Evolutionary conservation across 2,888 invertebrate species (phyloP).

Genomic region (Drosophila multiciliata): DNA sequence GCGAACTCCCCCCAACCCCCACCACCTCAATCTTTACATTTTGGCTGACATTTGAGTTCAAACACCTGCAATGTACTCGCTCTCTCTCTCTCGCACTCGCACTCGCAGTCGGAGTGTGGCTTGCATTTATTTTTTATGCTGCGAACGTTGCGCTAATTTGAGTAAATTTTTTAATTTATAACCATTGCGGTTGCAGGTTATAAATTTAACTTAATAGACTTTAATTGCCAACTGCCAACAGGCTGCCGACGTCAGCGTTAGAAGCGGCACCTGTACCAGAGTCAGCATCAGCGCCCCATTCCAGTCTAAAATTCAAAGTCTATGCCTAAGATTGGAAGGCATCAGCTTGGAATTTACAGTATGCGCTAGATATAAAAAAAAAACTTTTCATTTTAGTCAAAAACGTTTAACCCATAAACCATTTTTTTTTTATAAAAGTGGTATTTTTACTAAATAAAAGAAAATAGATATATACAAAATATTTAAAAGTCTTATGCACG

Average conservation of each 20-base stretch:
- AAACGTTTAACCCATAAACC: not conserved
- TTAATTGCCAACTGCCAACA: slow-evolving; percentile 56
- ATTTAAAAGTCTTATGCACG: not conserved
- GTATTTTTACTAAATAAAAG: no score
- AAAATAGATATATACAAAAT: not conserved
- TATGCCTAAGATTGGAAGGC: slow-evolving; percentile 37
- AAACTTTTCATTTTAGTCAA: not conserved
- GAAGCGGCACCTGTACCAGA: slow-evolving; percentile 30
- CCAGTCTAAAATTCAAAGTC: slow-evolving; percentile 29
- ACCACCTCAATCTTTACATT: slow-evolving; percentile 17
- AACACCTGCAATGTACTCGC: slow-evolving; percentile 77
- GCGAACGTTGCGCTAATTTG: slow-evolving; percentile 67
- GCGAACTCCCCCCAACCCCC: slow-evolving; percentile 3
- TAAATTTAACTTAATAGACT: slow-evolving; percentile 74
- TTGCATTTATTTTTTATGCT: slow-evolving; percentile 57
- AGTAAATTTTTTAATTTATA: slow-evolving; percentile 74
- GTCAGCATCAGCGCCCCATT: not conserved
- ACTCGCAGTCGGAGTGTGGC: slow-evolving; percentile 31
- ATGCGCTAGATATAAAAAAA: not conserved
- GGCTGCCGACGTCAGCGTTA: slow-evolving; percentile 5
- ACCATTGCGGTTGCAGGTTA: slow-evolving; percentile 54
- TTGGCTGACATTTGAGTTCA: slow-evolving; percentile 79
- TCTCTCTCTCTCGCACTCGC: slow-evolving; percentile 22
- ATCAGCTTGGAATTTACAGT: not conserved
- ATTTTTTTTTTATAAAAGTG: not conserved